Evolutionary conservation across 2,797 vertebrate species (phyloP), one percentile per base, ranked within the genome.

Genomic region (Coreius guichenoti): DNA sequence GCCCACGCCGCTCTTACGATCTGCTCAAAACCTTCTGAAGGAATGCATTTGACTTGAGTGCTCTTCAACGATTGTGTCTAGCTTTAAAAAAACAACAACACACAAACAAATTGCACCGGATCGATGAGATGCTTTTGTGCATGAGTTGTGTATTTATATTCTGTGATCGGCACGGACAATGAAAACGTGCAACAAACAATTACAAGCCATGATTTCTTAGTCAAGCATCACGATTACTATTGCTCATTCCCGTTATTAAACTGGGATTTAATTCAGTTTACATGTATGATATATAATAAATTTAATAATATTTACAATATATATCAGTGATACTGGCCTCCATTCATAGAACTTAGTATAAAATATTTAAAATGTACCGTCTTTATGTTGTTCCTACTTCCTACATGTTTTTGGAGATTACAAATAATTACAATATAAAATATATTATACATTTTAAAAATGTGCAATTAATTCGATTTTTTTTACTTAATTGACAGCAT

Each of bases 61-160:
- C 72, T 76, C n/a, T 29, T 67, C 11, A 75, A 21, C 31, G 16
- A 76, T 76, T 29, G 45, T 0, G 36, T 73, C 33, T 21, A 45
- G 21, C 9, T 36, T 74, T 19, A 12, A 75, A 29, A 47, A 45
- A 54, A 36, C 6, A 5, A 39, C 39, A 39, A 14, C 14, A 36
- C 12, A 56, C 1, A 29, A 19, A 79, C 33, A 77, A 43, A 58
- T 63, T 63, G 7, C 31, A 54, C 3, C 21, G 3, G 51, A 79
- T 79, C n/a, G 26, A 84, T 56, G 5, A 13, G 36, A 47, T n/a
- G 21, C n/a, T 65, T 76, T 83, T 68, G 45, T 68, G 51, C 36
- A 58, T 12, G 33, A 56, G 51, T 29, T 31, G 58, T 43, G 33
- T 43, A 43, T 70, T 77, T 58, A 17, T 33, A 19, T 70, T 72